Evolutionary conservation across 1,140 invertebrate species (phyloP).

Genomic region (Bombus pyrosoma): DNA sequence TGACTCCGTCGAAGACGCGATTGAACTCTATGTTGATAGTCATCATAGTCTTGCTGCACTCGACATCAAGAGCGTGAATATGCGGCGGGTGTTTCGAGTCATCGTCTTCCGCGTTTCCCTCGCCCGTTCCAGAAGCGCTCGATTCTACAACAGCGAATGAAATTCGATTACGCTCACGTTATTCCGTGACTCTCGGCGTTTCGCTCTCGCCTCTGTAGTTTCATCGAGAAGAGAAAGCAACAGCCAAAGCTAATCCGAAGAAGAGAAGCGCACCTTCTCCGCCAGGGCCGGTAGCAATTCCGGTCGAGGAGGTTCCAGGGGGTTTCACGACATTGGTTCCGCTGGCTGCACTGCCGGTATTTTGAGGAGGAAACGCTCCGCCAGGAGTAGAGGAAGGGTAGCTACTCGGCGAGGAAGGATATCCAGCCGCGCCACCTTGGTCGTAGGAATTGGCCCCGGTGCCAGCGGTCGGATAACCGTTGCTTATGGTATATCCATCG

Average conservation of each 20-base stretch:
- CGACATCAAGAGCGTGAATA: constrained; percentile 89
- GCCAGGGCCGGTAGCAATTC: too few relatives aligned
- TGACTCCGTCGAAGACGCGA: constrained; percentile 88
- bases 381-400: constrained; percentile 10
- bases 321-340: background rate
- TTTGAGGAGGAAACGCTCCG: background rate
- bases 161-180: background rate
- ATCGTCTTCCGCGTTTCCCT: constrained; percentile 70
- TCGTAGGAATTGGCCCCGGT: background rate
- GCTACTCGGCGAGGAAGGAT: background rate
- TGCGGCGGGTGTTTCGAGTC: constrained; percentile 87
- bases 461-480: background rate
- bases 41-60: constrained; percentile 92
- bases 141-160: background rate
- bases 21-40: constrained; percentile 92
- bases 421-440: background rate
- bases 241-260: background rate
- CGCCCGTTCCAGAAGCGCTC: background rate
- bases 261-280: constrained; percentile 5
- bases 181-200: background rate
- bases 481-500: background rate
- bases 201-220: background rate
- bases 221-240: background rate
- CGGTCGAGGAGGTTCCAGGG: background rate
- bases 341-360: background rate